phyloP scores from a whole-genome alignment of 2,888 invertebrate genomes.

The Rhabditoides inermis region DNA sequence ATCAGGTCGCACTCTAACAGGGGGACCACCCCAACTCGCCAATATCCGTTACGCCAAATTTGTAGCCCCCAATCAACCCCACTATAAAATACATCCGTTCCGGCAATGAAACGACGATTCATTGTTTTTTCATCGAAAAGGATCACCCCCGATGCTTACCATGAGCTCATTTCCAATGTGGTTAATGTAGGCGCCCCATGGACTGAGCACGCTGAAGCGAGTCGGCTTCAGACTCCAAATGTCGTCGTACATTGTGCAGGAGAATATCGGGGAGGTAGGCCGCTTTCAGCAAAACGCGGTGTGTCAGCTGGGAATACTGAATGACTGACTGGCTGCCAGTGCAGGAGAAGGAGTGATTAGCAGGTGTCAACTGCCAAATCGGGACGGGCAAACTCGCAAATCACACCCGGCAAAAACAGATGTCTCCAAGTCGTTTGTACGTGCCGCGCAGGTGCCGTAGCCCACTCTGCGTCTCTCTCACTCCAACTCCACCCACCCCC shows the following conservation, averaged over 20 bases:
- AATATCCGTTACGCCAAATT: too few species aligned
- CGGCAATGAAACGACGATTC: too few species aligned
- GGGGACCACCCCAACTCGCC: too few species aligned
- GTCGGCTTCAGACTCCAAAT: conserved; percentile 21
- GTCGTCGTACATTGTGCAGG: conserved; percentile 24
- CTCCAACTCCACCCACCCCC: too few species aligned
- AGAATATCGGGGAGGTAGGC: not conserved
- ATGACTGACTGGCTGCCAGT: not conserved
- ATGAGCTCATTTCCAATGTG: conserved; percentile 40
- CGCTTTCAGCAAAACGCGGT: not conserved
- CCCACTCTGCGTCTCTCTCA: too few species aligned
- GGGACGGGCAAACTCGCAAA: too few species aligned
- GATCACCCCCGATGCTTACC: conserved; percentile 12
- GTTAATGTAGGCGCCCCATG: conserved; percentile 47
- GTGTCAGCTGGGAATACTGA: not conserved
- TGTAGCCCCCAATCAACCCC: too few species aligned
- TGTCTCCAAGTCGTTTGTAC: too few species aligned
- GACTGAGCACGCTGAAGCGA: conserved; percentile 42
- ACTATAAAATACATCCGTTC: too few species aligned
- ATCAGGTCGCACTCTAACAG: too few species aligned
- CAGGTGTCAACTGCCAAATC: not conserved
- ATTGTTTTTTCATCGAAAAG: not conserved
- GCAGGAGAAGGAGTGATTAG: not conserved
- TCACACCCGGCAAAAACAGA: too few species aligned
- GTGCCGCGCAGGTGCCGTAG: too few species aligned